phyloP scores from a whole-genome alignment of 2,888 invertebrate species.

The Drosophila sordidula region DNA sequence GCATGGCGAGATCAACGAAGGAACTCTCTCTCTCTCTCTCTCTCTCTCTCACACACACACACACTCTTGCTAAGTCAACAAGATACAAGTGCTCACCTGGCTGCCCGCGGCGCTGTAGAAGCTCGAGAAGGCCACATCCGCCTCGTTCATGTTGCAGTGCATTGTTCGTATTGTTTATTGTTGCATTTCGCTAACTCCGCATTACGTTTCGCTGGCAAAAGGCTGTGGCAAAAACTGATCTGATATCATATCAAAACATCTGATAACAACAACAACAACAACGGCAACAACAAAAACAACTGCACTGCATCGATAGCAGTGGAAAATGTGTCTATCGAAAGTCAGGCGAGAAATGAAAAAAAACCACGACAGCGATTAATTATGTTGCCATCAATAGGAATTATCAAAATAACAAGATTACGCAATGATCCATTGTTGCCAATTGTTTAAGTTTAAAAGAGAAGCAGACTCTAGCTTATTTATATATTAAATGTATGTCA shows the following conservation, averaged over 20 bases:
- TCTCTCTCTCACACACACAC: too few relatives aligned
- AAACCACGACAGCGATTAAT: slow-evolving; percentile 11
- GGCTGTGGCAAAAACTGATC: slow-evolving; percentile 50
- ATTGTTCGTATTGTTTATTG: slow-evolving; percentile 39
- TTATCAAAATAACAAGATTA: neutral
- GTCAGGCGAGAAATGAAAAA: neutral
- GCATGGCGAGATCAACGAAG: slow-evolving; percentile 26
- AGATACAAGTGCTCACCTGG: slow-evolving; percentile 67
- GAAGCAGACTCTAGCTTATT: too few relatives aligned
- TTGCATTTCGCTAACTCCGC: slow-evolving; percentile 59
- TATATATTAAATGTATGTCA: too few relatives aligned
- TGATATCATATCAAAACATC: slow-evolving; percentile 64
- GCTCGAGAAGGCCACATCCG: slow-evolving; percentile 74
- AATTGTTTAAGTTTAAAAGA: neutral
- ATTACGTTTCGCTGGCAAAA: slow-evolving; percentile 54
- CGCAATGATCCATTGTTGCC: neutral
- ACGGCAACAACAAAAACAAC: slow-evolving; percentile 35
- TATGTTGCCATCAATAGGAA: neutral
- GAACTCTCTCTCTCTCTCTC: neutral
- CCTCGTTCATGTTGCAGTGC: slow-evolving; percentile 78
- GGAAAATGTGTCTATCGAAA: slow-evolving; percentile 17
- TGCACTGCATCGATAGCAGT: slow-evolving; percentile 23
- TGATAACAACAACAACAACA: slow-evolving; percentile 52
- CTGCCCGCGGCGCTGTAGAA: slow-evolving; percentile 71
- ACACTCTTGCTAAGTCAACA: neutral